Base-by-base conservation (phyloP, 2,888 invertebrate species). In the Eupithecia subumbrata region DNA sequence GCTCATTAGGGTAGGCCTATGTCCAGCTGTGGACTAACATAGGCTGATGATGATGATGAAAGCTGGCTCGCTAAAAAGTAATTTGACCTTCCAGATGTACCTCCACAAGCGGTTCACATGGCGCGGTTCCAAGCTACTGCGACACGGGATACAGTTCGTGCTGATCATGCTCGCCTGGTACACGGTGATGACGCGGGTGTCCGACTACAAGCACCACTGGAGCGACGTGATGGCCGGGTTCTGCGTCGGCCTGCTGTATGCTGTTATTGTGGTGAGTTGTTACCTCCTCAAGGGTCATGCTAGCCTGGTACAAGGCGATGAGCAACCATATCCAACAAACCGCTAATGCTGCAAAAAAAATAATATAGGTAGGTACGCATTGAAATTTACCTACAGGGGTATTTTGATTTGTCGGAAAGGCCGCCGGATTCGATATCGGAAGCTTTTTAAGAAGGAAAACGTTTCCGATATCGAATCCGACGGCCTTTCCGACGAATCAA, bases 181-280 rank as follows among this genome's bases (percentile, higher is more conserved):
- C 90, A 98, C 98, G 14, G 97, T 97, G n/a, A 96, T 99, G 95
- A 97, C 98, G 1, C 96, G 99, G 52, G 96, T 99, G 56, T 98
- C 98, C 0, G 98, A 99, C 95, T 98, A 99, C 95, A 99, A 99
- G 90, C 99, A 99, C 91, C 99, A 99, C 88, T 99, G 99, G 98
- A 98, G 98, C 85, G 99, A 99, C 92, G 99, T 99, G 3, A 94
- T 99, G 45, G 97, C 97, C 72, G 99, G 99, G 0, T 95, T 96
- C 80, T 84, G 94, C 48, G 96, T 98, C 79, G 98, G 98, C 14
- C 88, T 96, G n/a, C 84, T 96, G 34, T 95, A 95, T 72, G 97
- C 98, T 76, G 82, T 97, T 71, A 88, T 97, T 81, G 95, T 96
- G 91, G 98, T 98, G 89, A 96, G 97, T 95, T 30, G 45, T 7